A percentile compares a stretch with the other conserved stretches of the same genome.
Evolutionary conservation across 2,113 vertebrate species (phyloP).

Genomic region (Gallinago jamesoni): DNA sequence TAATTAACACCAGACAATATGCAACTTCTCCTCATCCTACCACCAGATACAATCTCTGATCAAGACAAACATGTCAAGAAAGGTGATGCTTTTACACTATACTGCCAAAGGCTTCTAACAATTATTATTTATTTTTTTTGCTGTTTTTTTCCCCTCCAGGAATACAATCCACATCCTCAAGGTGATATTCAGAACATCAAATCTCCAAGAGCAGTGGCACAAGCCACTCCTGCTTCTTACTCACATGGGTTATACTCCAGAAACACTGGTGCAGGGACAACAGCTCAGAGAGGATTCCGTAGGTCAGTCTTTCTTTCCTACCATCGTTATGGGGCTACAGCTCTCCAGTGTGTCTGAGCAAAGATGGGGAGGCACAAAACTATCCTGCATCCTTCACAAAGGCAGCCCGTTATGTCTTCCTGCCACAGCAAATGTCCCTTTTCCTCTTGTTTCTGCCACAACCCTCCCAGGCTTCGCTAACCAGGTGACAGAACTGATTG

Average conservation of each 20-base stretch:
- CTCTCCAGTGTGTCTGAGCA: background rate
- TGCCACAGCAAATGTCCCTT: background rate
- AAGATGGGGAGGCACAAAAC: background rate
- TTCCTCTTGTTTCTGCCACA: background rate
- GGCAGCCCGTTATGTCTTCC: background rate
- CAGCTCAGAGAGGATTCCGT: background rate
- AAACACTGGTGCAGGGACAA: background rate
- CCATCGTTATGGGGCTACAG: background rate
- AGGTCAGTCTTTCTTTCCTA: background rate
- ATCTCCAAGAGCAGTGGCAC: background rate
- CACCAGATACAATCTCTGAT: background rate
- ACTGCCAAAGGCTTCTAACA: background rate
- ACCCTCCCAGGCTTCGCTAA: background rate
- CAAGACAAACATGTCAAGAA: slow-evolving; percentile 20
- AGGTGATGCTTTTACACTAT: background rate
- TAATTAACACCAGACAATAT: slow-evolving; percentile 55
- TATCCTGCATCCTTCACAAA: background rate
- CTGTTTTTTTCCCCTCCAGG: background rate
- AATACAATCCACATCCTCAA: background rate
- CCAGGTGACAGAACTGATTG: background rate
- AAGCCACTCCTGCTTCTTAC: background rate
- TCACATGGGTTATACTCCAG: background rate
- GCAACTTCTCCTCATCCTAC: background rate
- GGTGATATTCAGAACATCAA: background rate
- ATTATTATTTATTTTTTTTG: background rate